A percentile compares a stretch with the other conserved stretches of the same genome.
Conservation (phyloP, 1,140 invertebrate genomes). For the Gryllus bimaculatus region DNA sequence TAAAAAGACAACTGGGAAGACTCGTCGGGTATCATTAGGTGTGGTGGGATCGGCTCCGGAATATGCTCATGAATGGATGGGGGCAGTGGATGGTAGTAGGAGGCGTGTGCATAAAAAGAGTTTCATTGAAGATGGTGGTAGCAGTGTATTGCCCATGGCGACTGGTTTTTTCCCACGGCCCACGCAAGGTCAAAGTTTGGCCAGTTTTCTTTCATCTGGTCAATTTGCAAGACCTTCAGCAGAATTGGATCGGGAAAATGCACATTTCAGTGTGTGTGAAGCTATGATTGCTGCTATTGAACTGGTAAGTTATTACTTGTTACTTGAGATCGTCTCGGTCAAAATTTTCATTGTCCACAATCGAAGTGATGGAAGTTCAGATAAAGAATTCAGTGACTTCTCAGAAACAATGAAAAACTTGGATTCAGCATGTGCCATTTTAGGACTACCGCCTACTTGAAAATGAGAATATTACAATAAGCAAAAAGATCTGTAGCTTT, state of each 20-base stretch:
- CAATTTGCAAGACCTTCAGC: slow-evolving; percentile 61
- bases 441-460: no score
- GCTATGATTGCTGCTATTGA: slow-evolving; percentile 77
- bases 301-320: slow-evolving; percentile 37
- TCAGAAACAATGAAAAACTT: no score
- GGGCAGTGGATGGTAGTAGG: slow-evolving; percentile 4
- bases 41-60: slow-evolving; percentile 31
- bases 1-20: background rate
- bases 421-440: no score
- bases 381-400: no score
- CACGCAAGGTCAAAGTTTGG: slow-evolving; percentile 60
- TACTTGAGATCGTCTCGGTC: background rate
- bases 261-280: slow-evolving; percentile 77
- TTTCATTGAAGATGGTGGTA: slow-evolving; percentile 51
- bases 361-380: no score
- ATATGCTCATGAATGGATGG: slow-evolving; percentile 29
- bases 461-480: no score
- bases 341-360: no score
- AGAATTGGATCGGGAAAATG: slow-evolving; percentile 75
- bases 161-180: slow-evolving; percentile 53
- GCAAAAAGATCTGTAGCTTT: no score
- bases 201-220: slow-evolving; percentile 61
- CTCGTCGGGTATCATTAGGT: slow-evolving; percentile 25
- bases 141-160: slow-evolving; percentile 44
- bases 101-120: slow-evolving; percentile 36